Conservation (phyloP, 1,140 invertebrate species). For the Nephila pilipes region DNA sequence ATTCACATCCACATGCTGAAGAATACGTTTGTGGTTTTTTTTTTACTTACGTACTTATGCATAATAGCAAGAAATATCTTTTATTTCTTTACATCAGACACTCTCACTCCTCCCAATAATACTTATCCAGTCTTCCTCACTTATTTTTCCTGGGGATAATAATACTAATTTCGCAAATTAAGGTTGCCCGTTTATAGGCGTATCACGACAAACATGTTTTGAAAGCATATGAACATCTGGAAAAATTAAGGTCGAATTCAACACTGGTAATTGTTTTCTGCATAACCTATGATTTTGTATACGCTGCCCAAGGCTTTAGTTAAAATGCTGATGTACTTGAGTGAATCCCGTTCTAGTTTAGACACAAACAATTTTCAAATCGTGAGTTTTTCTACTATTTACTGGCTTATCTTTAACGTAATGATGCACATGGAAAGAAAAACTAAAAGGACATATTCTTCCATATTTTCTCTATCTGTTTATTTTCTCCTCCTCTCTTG, state of each 20-base stretch:
- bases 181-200: constrained; percentile 1
- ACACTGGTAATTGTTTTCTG: constrained; percentile 11
- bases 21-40: background rate
- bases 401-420: background rate
- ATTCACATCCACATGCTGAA: background rate
- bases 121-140: background rate
- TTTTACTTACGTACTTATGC: background rate
- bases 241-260: background rate
- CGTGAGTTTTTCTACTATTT: background rate
- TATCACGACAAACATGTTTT: constrained; percentile 47
- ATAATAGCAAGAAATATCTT: background rate
- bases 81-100: background rate
- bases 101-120: background rate
- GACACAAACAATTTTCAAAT: constrained; percentile 45
- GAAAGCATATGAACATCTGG: constrained; percentile 16
- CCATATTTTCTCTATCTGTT: background rate
- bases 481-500: background rate
- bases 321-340: background rate
- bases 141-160: constrained; percentile 8
- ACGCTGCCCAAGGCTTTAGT: background rate
- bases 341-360: constrained; percentile 4
- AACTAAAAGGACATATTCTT: background rate
- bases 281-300: constrained; percentile 40
- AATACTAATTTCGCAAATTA: constrained; percentile 54
- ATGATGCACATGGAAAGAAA: background rate